Percentiles rank a stretch among this genome's conserved stretches.
Evolutionary conservation across 2,113 vertebrate genomes (phyloP).

Genomic region (Halcyon senegalensis): DNA sequence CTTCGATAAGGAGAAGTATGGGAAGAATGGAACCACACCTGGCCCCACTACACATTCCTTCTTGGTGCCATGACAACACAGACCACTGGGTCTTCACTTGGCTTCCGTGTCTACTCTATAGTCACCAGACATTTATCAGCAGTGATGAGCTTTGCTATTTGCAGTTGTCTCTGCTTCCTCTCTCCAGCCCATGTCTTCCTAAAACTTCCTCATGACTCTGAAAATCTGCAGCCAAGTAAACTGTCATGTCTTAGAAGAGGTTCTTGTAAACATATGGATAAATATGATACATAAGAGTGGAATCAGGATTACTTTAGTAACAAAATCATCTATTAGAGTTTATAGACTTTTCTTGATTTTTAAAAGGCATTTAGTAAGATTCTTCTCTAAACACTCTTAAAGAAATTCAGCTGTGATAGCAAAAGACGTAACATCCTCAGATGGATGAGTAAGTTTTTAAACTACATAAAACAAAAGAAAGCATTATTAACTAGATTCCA

Average conservation of each 20-base stretch:
- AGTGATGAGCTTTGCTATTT: too few species aligned
- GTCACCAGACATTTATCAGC: too few species aligned
- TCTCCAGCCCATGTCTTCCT: not conserved
- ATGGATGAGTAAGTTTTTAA: not conserved
- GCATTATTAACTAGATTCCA: not conserved
- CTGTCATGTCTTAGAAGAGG: not conserved
- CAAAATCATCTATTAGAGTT: not conserved
- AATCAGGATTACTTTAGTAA: not conserved
- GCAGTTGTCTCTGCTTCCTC: too few species aligned
- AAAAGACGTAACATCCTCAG: not conserved
- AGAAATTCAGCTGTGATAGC: not conserved
- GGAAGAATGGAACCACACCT: too few species aligned
- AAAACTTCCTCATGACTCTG: not conserved
- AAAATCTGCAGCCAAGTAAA: not conserved
- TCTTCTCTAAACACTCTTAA: not conserved
- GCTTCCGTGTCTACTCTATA: not conserved
- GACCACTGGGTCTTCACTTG: not conserved
- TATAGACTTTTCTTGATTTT: not conserved
- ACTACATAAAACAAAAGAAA: not conserved
- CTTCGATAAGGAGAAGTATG: too few species aligned
- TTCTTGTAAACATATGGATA: not conserved
- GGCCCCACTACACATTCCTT: not conserved
- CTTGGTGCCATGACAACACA: too few species aligned
- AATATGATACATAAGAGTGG: not conserved
- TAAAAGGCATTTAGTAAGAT: not conserved